Conservation (phyloP, 2,888 invertebrate genomes). For the Autographa pulchrina region DNA sequence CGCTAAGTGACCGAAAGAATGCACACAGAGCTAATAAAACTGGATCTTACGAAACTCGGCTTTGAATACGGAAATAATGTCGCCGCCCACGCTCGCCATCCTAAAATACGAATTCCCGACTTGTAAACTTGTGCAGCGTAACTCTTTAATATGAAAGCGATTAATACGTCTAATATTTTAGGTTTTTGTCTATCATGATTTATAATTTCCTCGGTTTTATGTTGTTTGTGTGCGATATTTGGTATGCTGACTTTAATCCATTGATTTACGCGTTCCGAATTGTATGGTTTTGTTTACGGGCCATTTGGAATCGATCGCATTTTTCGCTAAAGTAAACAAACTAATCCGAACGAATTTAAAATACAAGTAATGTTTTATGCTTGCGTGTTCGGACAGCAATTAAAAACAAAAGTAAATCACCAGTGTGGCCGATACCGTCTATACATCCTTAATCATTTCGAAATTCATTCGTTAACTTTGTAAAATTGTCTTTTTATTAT, state of each 20-base stretch:
- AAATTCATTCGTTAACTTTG: slow-evolving; percentile 79
- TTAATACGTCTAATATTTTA: slow-evolving; percentile 66
- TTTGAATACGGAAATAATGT: slow-evolving; percentile 76
- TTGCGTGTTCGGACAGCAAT: slow-evolving; percentile 36
- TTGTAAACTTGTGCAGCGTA: slow-evolving; percentile 65
- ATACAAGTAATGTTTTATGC: slow-evolving; percentile 17
- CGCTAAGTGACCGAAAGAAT: slow-evolving; percentile 82
- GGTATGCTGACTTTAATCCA: slow-evolving; percentile 57
- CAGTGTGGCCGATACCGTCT: slow-evolving; percentile 48
- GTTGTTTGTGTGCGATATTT: slow-evolving; percentile 58
- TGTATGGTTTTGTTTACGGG: slow-evolving; percentile 28
- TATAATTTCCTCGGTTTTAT: slow-evolving; percentile 61
- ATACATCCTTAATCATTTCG: slow-evolving; percentile 78
- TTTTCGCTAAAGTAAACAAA: slow-evolving; percentile 20
- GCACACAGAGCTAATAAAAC: slow-evolving; percentile 71
- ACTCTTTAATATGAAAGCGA: slow-evolving; percentile 66
- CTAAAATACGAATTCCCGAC: slow-evolving; percentile 64
- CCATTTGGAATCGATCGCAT: slow-evolving; percentile 20
- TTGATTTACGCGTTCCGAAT: slow-evolving; percentile 50
- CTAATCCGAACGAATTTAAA: slow-evolving; percentile 13
- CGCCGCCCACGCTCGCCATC: slow-evolving; percentile 71
- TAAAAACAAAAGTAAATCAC: slow-evolving; percentile 54
- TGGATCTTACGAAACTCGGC: slow-evolving; percentile 72
- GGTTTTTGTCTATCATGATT: slow-evolving; percentile 61
- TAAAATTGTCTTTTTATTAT: slow-evolving; percentile 82